These are phyloP conservation scores for Choreutis nemorana DNA, from an alignment of 2,888 invertebrate species.

Conservation along the genomic window DNA sequence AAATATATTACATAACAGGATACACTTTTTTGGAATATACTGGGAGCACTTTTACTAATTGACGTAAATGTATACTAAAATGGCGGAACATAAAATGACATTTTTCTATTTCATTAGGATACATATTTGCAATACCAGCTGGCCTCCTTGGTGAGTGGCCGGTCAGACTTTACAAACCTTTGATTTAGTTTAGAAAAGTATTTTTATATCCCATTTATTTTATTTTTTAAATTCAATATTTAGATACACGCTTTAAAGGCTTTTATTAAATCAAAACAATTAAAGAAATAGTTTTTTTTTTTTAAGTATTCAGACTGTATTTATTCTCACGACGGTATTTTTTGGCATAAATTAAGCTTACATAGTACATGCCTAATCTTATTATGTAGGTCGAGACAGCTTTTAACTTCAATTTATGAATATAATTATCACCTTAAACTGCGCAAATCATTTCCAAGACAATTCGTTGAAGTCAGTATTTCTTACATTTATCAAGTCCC, in stretches of 20 bases:
- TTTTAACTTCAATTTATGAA: too few relatives aligned
- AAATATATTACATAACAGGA: too few relatives aligned
- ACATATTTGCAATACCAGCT: conserved; percentile 62
- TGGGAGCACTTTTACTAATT: too few relatives aligned
- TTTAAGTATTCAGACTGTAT: conserved; percentile 7
- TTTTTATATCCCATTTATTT: conserved; percentile 3
- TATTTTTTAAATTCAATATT: conserved; percentile 9
- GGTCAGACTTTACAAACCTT: conserved; percentile 21
- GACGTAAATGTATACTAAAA: too few relatives aligned
- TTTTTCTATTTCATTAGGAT: conserved; percentile 59
- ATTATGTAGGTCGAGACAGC: conserved; percentile 17
- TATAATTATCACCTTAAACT: too few relatives aligned
- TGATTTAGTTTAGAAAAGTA: conserved; percentile 22
- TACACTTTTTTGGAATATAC: too few relatives aligned
- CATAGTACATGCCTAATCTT: conserved; percentile 12
- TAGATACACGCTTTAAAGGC: conserved; percentile 36
- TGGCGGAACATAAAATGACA: conserved; percentile 25
- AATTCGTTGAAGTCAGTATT: background rate
- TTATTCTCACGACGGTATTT: too few relatives aligned
- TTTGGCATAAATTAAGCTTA: too few relatives aligned
- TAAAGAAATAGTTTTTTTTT: conserved; percentile 12
- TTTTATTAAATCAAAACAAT: conserved; percentile 23
- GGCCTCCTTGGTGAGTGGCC: conserved; percentile 63
- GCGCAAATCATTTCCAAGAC: background rate
- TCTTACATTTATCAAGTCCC: too few relatives aligned